Conservation (phyloP, 2,113 vertebrate genomes). For the Leucosticte australis region DNA sequence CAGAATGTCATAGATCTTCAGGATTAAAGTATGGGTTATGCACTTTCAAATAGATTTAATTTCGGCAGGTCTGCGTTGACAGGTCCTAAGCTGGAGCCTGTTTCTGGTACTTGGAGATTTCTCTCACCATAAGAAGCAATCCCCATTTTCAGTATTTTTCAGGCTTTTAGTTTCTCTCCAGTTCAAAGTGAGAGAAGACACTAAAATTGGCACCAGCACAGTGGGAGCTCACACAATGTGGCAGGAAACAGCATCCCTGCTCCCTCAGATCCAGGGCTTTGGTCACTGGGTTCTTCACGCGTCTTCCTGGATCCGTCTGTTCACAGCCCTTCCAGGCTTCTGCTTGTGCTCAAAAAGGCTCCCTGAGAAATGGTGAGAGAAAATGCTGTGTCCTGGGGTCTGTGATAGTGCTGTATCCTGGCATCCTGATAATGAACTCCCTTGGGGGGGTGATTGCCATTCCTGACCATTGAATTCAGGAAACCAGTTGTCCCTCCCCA, state of each 20-base stretch:
- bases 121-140: not conserved
- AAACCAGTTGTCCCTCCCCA: not conserved
- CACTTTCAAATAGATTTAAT: not conserved
- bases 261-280: not conserved
- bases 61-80: not conserved
- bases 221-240: not conserved
- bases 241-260: not conserved
- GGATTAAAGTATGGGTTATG: not conserved
- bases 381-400: not conserved
- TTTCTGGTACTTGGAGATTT: not conserved
- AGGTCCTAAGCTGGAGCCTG: not conserved
- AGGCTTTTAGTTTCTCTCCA: not conserved
- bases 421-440: accelerated
- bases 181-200: not conserved
- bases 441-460: not conserved
- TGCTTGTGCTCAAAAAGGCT: not conserved
- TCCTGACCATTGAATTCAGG: not conserved
- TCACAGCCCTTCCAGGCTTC: not conserved
- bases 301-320: not conserved
- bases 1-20: not conserved
- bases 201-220: not conserved
- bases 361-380: not conserved
- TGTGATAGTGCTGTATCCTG: not conserved
- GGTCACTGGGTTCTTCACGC: not conserved
- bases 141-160: not conserved